Conservation (phyloP, 2,888 invertebrate species). For the Eristalis arbustorum region DNA sequence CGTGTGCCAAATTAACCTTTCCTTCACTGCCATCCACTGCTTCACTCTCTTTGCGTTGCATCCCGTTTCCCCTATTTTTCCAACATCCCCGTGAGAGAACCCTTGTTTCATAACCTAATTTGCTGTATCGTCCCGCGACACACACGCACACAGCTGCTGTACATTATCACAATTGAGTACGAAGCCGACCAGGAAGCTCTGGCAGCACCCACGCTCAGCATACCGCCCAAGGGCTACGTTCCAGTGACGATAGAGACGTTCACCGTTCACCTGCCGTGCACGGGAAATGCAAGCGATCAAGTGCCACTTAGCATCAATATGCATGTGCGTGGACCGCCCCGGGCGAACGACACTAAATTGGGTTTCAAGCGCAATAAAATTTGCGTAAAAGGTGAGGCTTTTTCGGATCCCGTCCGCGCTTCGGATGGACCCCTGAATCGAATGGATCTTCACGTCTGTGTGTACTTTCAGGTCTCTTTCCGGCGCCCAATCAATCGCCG, state of each 20-base stretch:
- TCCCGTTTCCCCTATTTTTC: constrained; percentile 53
- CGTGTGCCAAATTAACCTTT: constrained; percentile 60
- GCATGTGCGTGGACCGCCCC: constrained; percentile 87
- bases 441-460: constrained; percentile 33
- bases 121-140: constrained; percentile 77
- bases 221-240: constrained; percentile 89
- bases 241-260: constrained; percentile 89
- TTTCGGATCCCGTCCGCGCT: constrained; percentile 9
- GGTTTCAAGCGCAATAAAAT: constrained; percentile 93
- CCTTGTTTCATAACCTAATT: constrained; percentile 65
- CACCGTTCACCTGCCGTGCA: constrained; percentile 90
- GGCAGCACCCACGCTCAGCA: constrained; percentile 90
- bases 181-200: constrained; percentile 86
- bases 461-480: constrained; percentile 78
- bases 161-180: constrained; percentile 81
- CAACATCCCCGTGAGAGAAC: constrained; percentile 51
- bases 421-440: constrained; percentile 44
- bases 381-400: constrained; percentile 86
- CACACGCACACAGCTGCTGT: constrained; percentile 79
- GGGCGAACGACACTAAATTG: constrained; percentile 87
- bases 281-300: constrained; percentile 89
- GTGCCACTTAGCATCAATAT: constrained; percentile 90
- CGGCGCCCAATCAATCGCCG: constrained; percentile 87
- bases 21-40: constrained; percentile 56
- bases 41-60: constrained; percentile 1